phyloP scores from a whole-genome alignment of 2,113 vertebrate species.

The Haemorhous mexicanus region DNA sequence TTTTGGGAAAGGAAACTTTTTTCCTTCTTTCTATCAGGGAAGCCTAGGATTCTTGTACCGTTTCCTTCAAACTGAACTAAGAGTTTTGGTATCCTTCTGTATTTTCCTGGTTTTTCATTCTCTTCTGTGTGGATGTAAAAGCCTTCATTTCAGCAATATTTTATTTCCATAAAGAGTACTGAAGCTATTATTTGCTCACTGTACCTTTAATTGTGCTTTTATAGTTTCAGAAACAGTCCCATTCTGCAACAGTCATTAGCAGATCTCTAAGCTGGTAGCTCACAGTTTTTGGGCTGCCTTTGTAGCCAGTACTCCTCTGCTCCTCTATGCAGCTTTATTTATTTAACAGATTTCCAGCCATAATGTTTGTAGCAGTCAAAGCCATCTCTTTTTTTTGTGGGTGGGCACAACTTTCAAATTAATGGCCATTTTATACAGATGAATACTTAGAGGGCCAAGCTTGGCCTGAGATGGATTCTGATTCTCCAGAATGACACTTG shows the following conservation, averaged over 20 bases:
- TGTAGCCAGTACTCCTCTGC: background rate
- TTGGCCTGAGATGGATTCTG: background rate
- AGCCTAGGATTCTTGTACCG: background rate
- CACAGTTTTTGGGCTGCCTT: background rate
- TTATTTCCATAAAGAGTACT: background rate
- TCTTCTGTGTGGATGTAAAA: background rate
- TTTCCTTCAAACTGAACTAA: background rate
- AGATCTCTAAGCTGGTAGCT: background rate
- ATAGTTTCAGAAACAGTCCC: background rate
- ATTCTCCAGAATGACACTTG: background rate
- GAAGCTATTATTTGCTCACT: background rate
- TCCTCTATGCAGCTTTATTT: background rate
- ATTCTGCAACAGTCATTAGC: background rate
- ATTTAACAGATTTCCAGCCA: background rate
- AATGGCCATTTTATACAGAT: background rate
- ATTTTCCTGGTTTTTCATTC: background rate
- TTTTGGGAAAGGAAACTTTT: background rate
- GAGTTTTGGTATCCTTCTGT: background rate
- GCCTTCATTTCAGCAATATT: background rate
- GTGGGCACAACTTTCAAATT: background rate
- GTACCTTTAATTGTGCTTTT: background rate
- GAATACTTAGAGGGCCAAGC: background rate
- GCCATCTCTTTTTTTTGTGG: background rate
- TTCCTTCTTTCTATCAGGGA: background rate
- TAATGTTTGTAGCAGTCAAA: background rate